phyloP scores from a whole-genome alignment of 35 echinoderm and acorn worm genomes.

The Heliocidaris tuberculata region DNA sequence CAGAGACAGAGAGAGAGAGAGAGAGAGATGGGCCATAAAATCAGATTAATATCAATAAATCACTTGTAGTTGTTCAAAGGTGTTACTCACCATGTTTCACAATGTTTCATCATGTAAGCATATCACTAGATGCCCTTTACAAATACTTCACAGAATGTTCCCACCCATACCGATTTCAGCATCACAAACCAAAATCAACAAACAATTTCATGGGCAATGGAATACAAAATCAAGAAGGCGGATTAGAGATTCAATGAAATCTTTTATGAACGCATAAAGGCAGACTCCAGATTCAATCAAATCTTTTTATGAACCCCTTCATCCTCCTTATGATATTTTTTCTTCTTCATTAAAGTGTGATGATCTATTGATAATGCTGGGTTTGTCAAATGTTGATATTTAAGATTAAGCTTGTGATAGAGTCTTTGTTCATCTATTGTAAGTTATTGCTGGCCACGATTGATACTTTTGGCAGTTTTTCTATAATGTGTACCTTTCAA shows the following conservation, averaged over 20 bases:
- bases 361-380: not conserved
- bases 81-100: too few relatives aligned
- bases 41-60: too few relatives aligned
- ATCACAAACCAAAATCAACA: not conserved
- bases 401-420: not conserved
- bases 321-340: not conserved
- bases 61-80: too few relatives aligned
- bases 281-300: not conserved
- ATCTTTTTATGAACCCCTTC: not conserved
- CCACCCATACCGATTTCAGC: not conserved
- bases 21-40: too few relatives aligned
- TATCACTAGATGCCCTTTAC: too few relatives aligned
- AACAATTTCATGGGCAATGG: not conserved
- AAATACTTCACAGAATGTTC: too few relatives aligned
- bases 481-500: too few relatives aligned
- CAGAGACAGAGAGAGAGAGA: too few relatives aligned
- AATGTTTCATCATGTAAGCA: too few relatives aligned
- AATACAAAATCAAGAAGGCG: not conserved
- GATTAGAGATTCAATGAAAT: not conserved
- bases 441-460: not conserved
- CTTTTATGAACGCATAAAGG: not conserved
- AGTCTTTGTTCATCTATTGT: not conserved
- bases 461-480: not conserved
- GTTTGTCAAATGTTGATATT: not conserved
- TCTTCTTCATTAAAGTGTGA: not conserved